Conservation (phyloP, 1,140 invertebrate genomes). For the Rhopalosiphum padi region DNA sequence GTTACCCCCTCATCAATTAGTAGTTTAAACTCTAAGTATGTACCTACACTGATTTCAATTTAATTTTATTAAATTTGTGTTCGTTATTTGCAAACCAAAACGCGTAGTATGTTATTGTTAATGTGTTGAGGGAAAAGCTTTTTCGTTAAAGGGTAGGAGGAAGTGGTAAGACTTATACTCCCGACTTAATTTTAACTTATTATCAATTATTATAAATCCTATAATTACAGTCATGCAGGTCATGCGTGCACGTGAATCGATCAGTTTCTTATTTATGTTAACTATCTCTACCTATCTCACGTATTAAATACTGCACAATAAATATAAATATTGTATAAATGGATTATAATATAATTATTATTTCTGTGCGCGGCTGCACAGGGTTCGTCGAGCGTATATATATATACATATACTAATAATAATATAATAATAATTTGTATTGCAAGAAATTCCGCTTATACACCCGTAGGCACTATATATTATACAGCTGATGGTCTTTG, state of each 20-base stretch:
- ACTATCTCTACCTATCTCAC: not conserved
- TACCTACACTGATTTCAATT: too few species aligned
- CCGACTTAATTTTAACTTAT: not conserved
- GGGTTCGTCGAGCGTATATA: not conserved
- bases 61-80: not conserved
- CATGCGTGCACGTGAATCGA: not conserved
- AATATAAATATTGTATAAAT: too few species aligned
- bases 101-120: not conserved
- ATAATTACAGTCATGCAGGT: not conserved
- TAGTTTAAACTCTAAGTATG: too few species aligned
- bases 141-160: not conserved
- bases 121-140: not conserved
- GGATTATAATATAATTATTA: not conserved
- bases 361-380: not conserved
- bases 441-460: not conserved
- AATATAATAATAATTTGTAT: not conserved
- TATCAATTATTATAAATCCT: too few species aligned
- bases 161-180: not conserved
- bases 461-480: not conserved
- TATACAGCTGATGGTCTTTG: conserved; percentile 10
- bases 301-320: not conserved
- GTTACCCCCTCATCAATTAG: too few species aligned
- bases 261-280: not conserved
- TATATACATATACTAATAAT: not conserved
- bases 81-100: not conserved